Base-by-base conservation (phyloP, 2,113 vertebrate species). In the Phylloscopus trochilus region DNA sequence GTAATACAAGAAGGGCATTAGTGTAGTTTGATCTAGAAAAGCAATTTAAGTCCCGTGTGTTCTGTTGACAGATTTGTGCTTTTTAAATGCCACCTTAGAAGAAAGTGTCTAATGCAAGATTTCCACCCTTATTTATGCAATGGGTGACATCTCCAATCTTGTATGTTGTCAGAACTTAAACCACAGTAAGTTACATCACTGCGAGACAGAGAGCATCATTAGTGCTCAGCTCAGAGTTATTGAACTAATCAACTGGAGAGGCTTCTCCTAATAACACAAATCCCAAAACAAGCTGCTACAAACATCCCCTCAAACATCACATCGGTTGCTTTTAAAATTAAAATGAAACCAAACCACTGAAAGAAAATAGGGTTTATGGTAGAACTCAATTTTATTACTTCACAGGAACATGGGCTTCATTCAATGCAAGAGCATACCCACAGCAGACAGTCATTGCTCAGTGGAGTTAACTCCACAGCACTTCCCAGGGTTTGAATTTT, bases 21-120 rank as follows among this genome's bases (percentile, higher is more conserved):
- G 62, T 86, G 85, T 35, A 74, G 85, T 44, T 64, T 76, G 72
- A 92, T 66, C 76, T 86, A 68, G 79, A 83, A 93, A 92, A 94
- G 73, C 86, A 94, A 93, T 83, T 79, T 47, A 64, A 81, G 62
- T 55, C 43, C 77, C 86, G 89, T 23, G 27, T 93, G 85, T 62
- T 92, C 85, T 68, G 86, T 31, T 93, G 96, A 93, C 83, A 94
- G 83, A 95, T 92, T n/a, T 69, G 68, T 77, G 90, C 31, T 96
- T 90, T 92, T 76, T 76, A 92, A 96, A 96, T 66, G 86, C 55
- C 86, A 90, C 85, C 90, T 95, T 37, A 55, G 68, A 68, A 90
- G 52, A 68, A 86, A 83, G 49, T 18, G 37, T 68, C 77, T 94
- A 89, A 92, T 1, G 7, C 43, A 70, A 80, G 79, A 85, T 60